Base-by-base conservation (phyloP, 2,888 invertebrate species). In the Aphidoletes aphidimyza region DNA sequence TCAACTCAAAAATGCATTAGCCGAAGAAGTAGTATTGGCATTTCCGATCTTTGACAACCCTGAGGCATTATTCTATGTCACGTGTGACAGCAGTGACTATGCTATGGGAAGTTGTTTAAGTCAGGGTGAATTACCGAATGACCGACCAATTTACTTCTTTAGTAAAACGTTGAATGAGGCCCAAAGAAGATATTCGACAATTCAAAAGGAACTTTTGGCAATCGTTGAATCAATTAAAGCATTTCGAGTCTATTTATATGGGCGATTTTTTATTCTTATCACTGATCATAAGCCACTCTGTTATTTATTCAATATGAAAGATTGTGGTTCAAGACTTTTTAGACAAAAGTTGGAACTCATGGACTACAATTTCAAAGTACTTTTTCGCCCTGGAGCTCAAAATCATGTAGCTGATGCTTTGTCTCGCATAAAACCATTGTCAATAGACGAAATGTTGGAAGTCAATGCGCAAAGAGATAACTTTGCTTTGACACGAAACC, bases 161-260 rank as follows among this genome's bases (percentile, higher is more conserved):
- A 87, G 86, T 26, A 83, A 87, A 78, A 88, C 87, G 0, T 84
- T 88, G 0, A 87, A 87, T 49, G 85, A 86, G 0, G 86, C 86
- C 1, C 87, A 88, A 86, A 47, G 47, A 26, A 87, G 86, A 30
- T 88, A 88, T 69, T 85, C 86, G 0, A 87, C 87, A 0, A 87
- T 86, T 0, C 87, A 88, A 83, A 87, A 86, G 84, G 88, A 88
- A 86, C 59, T 88, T 0, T 81, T 87, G 9, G 87, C 87, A 0
- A 87, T 88, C n/a, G n/a, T n/a, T n/a, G n/a, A n/a, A n/a, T n/a
- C n/a, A n/a, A 2, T 86, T 0, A 86, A 87, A 84, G 86, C 88
- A 85, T 88, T 87, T 84, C 69, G 87, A 69, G 87, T 87, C 0
- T 88, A 88, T 85, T n/a, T 88, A 17, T 88, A 87, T 85, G 88